These are phyloP conservation scores for Karalla daura DNA, from an alignment of 2,797 vertebrate genomes.

Conservation along the genomic window DNA sequence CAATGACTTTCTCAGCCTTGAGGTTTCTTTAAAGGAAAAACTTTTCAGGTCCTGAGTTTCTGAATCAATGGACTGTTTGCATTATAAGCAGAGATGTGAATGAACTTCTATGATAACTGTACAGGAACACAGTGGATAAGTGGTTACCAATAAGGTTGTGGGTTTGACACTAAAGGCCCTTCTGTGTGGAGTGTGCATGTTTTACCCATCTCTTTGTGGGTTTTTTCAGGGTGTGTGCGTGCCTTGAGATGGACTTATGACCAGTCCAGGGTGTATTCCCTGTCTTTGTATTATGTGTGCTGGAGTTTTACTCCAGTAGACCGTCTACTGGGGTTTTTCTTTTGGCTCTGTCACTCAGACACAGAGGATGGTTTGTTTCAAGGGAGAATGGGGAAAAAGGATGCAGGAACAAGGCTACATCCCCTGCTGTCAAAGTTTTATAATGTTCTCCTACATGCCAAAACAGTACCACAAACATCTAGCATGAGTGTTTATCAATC, in stretches of 20 bases:
- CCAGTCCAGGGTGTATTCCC: too few species aligned
- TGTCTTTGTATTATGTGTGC: too few species aligned
- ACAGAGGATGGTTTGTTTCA: neutral
- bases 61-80: conserved; percentile 1
- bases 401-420: neutral
- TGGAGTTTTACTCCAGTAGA: too few species aligned
- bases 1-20: conserved; percentile 66
- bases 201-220: too few species aligned
- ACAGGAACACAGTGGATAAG: neutral
- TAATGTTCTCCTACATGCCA: neutral
- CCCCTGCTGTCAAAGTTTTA: conserved; percentile 6
- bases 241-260: too few species aligned
- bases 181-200: too few species aligned
- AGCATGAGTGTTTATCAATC: neutral
- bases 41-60: neutral
- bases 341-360: conserved; percentile 6
- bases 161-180: too few species aligned
- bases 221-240: too few species aligned
- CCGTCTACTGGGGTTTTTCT: neutral
- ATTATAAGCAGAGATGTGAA: conserved; percentile 5
- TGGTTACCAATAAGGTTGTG: too few species aligned
- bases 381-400: neutral
- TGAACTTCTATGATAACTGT: neutral
- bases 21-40: conserved; percentile 36
- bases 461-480: neutral